Conservation (phyloP, 2,888 invertebrate genomes). For the Sarcophaga caerulescens region DNA sequence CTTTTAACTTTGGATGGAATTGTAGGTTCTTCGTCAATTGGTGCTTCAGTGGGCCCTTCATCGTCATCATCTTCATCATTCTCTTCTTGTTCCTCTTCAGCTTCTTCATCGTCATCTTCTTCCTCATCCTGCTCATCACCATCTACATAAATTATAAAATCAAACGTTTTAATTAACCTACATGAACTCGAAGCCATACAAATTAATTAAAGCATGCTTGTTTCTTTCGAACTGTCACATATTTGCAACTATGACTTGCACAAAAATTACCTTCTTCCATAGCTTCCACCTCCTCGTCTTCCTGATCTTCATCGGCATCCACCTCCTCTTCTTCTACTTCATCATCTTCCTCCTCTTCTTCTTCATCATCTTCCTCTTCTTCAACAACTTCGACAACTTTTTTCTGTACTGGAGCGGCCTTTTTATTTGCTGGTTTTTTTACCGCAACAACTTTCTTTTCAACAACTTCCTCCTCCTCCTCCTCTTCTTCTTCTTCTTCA, state of each 20-base stretch:
- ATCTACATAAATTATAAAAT: not conserved
- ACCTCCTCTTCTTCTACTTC: not conserved
- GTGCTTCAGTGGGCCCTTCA: slow-evolving; percentile 68
- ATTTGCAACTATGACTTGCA: no score
- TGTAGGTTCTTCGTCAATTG: slow-evolving; percentile 48
- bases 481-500: not conserved
- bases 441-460: slow-evolving; percentile 1
- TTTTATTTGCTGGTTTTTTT: not conserved
- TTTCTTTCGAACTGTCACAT: no score
- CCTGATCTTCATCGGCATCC: not conserved
- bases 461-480: slow-evolving; percentile 8
- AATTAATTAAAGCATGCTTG: no score
- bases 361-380: not conserved
- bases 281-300: not conserved
- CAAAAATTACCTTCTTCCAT: no score
- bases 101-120: slow-evolving; percentile 3
- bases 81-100: slow-evolving; percentile 31
- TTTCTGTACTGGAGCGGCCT: not conserved
- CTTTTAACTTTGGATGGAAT: slow-evolving; percentile 65
- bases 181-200: no score
- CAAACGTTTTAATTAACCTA: no score
- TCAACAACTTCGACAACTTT: not conserved
- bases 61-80: slow-evolving; percentile 69
- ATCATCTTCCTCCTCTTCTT: not conserved
- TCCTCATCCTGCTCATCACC: not conserved